phyloP scores from a whole-genome alignment of 2,113 vertebrate species.

The Rafetus swinhoei region DNA sequence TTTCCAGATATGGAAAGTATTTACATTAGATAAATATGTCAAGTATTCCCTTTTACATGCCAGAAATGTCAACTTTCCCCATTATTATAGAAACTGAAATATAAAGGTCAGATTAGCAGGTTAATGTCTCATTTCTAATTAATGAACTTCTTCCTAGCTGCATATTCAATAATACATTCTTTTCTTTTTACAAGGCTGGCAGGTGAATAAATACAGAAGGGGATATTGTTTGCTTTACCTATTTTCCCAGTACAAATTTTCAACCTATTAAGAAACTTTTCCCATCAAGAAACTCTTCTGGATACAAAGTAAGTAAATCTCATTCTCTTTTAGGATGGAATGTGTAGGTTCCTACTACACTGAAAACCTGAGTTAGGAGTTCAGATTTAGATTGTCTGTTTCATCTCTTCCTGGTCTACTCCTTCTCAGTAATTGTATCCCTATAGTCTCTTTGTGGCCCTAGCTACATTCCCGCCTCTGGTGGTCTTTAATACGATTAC shows the following conservation, averaged over 20 bases:
- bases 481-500: background rate
- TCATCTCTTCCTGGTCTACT: background rate
- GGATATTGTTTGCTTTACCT: background rate
- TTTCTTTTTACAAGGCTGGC: background rate
- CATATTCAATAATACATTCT: background rate
- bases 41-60: background rate
- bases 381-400: background rate
- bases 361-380: background rate
- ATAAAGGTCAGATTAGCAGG: background rate
- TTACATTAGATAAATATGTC: background rate
- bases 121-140: background rate
- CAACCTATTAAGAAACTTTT: background rate
- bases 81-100: background rate
- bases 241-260: background rate
- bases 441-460: background rate
- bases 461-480: background rate
- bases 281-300: background rate
- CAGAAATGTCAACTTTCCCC: background rate
- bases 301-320: background rate
- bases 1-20: background rate
- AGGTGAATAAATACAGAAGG: background rate
- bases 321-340: background rate
- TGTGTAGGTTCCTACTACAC: accelerated
- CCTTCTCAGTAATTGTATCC: background rate
- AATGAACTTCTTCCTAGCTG: background rate